phyloP scores from a whole-genome alignment of 1,140 invertebrate species.

The Heliconius himera region DNA sequence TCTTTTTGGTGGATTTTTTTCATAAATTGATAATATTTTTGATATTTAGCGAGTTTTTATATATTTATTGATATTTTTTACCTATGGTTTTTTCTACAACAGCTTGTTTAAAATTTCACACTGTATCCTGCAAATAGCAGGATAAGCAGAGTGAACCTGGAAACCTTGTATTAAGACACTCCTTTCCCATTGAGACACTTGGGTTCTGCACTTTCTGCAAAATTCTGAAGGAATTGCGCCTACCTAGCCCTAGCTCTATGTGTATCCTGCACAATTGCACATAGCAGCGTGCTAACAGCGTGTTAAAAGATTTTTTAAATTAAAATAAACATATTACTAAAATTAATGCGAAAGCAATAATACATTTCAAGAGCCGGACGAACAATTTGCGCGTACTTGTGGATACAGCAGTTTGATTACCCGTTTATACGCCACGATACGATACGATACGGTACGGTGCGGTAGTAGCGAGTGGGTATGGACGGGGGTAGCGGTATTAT shows the following conservation, averaged over 20 bases:
- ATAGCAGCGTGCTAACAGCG: background rate
- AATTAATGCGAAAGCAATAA: background rate
- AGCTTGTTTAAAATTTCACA: too few species aligned
- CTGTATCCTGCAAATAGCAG: too few species aligned
- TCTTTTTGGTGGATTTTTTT: background rate
- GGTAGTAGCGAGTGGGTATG: constrained; percentile 14
- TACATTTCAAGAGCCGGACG: too few species aligned
- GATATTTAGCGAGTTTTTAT: background rate
- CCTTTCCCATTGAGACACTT: background rate
- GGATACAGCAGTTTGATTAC: background rate
- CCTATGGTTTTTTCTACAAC: too few species aligned
- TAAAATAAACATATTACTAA: background rate
- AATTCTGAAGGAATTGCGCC: background rate
- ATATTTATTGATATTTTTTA: too few species aligned
- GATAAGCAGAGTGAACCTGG: too few species aligned
- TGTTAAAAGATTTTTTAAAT: background rate
- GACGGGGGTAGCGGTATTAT: constrained; percentile 49
- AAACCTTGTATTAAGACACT: background rate
- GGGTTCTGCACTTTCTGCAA: too few species aligned
- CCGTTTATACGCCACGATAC: constrained; percentile 1
- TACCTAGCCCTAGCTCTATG: background rate
- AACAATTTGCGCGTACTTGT: background rate
- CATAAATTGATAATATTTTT: background rate
- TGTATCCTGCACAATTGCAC: too few species aligned
- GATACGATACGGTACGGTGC: background rate